These are phyloP conservation scores for Hirtodrosophila histrioides DNA, from an alignment of 2,888 invertebrate genomes.

Conservation along the genomic window DNA sequence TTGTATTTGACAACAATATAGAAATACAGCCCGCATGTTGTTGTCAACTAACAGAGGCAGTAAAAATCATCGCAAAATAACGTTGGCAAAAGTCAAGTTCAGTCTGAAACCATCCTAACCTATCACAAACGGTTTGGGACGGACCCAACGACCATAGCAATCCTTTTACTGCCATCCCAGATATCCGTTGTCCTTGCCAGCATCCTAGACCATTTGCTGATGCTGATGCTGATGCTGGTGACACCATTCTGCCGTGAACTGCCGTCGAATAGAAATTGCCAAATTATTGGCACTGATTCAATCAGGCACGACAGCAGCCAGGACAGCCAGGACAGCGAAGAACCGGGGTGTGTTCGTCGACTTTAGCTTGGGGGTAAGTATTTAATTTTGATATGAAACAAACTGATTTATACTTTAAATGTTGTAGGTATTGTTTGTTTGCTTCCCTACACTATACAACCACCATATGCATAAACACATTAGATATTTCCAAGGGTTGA, in stretches of 20 bases:
- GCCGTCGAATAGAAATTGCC: slow-evolving; percentile 75
- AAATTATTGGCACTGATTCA: slow-evolving; percentile 78
- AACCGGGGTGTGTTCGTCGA: slow-evolving; percentile 31
- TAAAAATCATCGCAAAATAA: slow-evolving; percentile 67
- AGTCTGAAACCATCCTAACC: not conserved
- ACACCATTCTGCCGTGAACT: slow-evolving; percentile 62
- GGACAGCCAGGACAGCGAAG: slow-evolving; percentile 4
- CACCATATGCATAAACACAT: too few species aligned
- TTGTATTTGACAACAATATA: slow-evolving; percentile 55
- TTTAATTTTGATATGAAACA: slow-evolving; percentile 5
- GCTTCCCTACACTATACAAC: too few species aligned
- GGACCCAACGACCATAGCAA: slow-evolving; percentile 3
- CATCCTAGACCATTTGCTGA: slow-evolving; percentile 23
- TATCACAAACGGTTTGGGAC: not conserved
- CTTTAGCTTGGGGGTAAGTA: slow-evolving; percentile 1
- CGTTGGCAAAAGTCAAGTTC: slow-evolving; percentile 43
- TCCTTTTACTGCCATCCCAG: slow-evolving; percentile 14
- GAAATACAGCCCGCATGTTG: slow-evolving; percentile 38
- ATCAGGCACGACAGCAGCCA: slow-evolving; percentile 50
- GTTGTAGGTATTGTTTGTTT: slow-evolving; percentile 2
- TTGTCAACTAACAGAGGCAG: slow-evolving; percentile 57
- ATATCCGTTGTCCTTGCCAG: slow-evolving; percentile 21
- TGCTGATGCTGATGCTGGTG: slow-evolving; percentile 50
- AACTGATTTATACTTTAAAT: too few species aligned
- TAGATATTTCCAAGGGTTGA: too few species aligned